Percentiles rank a stretch among this genome's conserved stretches.
Evolutionary conservation across 2,888 invertebrate genomes (phyloP).

Genomic region (Mimumesa dahlbomi): DNA sequence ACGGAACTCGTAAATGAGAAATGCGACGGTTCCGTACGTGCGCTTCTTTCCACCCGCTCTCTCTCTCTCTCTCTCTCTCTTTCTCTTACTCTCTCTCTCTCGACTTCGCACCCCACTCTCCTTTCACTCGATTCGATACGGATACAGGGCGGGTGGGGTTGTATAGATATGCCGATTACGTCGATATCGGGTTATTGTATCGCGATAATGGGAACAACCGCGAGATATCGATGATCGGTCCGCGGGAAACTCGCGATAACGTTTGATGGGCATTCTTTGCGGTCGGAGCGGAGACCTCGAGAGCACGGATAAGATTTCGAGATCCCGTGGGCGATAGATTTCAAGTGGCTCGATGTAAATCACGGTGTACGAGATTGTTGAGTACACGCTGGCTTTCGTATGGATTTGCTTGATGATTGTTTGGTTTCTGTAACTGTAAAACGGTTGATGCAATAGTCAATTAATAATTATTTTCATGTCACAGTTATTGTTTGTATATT

Average conservation of each 20-base stretch:
- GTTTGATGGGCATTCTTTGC: neutral
- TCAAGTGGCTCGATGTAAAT: too few species aligned
- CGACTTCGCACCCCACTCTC: neutral
- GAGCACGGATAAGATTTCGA: neutral
- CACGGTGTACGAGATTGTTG: too few species aligned
- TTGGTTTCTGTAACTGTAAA: too few species aligned
- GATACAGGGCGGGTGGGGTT: neutral
- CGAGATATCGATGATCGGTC: slow-evolving; percentile 16
- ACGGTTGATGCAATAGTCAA: too few species aligned
- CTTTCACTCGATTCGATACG: neutral
- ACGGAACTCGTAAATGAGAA: neutral
- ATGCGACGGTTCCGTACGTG: neutral
- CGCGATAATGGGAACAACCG: slow-evolving; percentile 21
- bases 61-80: neutral
- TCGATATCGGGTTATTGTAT: slow-evolving; percentile 30
- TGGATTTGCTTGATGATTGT: too few species aligned
- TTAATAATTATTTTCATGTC: too few species aligned
- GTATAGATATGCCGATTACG: slow-evolving; percentile 20
- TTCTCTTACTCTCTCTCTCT: neutral
- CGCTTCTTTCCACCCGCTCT: neutral
- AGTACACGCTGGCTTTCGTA: too few species aligned
- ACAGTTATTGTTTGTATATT: too few species aligned
- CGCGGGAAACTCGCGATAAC: slow-evolving; percentile 14
- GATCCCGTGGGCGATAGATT: slow-evolving; percentile 14
- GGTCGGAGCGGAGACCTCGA: too few species aligned